Percentiles rank a stretch among this genome's conserved stretches.
These are phyloP conservation scores for Hippopotamus amphibius DNA, from an alignment of 2,113 vertebrate species.

Conservation along the genomic window DNA sequence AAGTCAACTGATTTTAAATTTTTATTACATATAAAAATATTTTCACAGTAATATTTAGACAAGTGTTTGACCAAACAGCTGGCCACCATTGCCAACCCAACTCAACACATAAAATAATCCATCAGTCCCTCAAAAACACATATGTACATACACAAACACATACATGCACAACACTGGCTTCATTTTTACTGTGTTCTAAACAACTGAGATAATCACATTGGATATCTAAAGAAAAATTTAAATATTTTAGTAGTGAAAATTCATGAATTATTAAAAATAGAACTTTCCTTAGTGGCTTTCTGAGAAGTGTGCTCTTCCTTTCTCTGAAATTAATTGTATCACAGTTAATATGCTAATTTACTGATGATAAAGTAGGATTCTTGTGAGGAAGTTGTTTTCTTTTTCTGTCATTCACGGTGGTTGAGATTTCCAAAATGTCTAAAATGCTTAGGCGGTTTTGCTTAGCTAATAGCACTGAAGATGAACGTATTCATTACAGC, in stretches of 20 bases:
- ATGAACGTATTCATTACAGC: neutral
- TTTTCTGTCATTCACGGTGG: neutral
- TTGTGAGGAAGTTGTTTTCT: neutral
- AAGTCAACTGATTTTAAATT: neutral
- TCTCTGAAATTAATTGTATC: constrained; percentile 19
- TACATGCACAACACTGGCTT: neutral
- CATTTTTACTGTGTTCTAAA: neutral
- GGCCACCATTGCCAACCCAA: neutral
- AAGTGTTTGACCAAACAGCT: neutral
- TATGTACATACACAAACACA: neutral
- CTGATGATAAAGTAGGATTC: neutral
- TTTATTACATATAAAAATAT: neutral
- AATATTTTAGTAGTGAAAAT: neutral
- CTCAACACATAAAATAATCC: neutral
- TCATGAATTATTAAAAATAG: neutral
- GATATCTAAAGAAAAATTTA: neutral
- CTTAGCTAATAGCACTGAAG: constrained; percentile 20
- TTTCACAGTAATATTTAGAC: neutral
- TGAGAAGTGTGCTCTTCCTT: neutral
- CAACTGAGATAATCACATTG: neutral
- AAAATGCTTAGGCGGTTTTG: neutral
- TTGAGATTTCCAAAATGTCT: constrained; percentile 50
- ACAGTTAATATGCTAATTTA: neutral
- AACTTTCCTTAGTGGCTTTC: neutral
- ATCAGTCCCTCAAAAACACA: neutral